phyloP scores from a whole-genome alignment of 2,797 vertebrate genomes.

The Rhynchotus rufescens region DNA sequence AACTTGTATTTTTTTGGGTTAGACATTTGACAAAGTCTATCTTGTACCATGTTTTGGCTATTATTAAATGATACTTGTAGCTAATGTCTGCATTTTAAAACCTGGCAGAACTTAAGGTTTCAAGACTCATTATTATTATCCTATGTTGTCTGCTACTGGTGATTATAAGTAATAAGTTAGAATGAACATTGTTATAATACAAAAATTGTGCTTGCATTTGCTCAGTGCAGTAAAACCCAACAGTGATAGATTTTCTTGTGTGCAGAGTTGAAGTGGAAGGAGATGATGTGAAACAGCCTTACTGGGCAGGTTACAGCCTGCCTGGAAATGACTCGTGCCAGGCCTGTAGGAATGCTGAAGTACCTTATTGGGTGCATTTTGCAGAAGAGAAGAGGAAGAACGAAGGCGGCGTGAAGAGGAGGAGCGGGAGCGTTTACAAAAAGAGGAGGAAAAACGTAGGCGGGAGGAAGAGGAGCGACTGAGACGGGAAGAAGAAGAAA shows the following conservation, averaged over 20 bases:
- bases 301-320: background rate
- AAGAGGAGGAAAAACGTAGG: slow-evolving; percentile 89
- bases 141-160: background rate
- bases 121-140: background rate
- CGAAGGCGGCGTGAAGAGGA: slow-evolving; percentile 92
- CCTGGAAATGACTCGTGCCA: slow-evolving; percentile 9
- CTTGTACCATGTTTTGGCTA: background rate
- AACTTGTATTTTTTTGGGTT: background rate
- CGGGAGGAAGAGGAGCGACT: slow-evolving; percentile 90
- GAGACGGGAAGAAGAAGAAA: slow-evolving; percentile 90
- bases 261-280: background rate
- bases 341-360: slow-evolving; percentile 9
- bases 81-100: background rate
- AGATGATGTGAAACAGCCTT: background rate
- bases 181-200: background rate
- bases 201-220: background rate
- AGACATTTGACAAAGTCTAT: background rate
- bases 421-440: slow-evolving; percentile 87
- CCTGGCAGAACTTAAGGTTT: background rate
- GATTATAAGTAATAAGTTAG: background rate
- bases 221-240: background rate
- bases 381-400: slow-evolving; percentile 93
- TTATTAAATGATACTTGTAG: background rate
- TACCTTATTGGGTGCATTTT: slow-evolving; percentile 46
- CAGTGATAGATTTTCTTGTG: background rate